A percentile compares a stretch with the other conserved stretches of the same genome.
Conservation (phyloP, 2,797 vertebrate species). For the Mus caroli region DNA sequence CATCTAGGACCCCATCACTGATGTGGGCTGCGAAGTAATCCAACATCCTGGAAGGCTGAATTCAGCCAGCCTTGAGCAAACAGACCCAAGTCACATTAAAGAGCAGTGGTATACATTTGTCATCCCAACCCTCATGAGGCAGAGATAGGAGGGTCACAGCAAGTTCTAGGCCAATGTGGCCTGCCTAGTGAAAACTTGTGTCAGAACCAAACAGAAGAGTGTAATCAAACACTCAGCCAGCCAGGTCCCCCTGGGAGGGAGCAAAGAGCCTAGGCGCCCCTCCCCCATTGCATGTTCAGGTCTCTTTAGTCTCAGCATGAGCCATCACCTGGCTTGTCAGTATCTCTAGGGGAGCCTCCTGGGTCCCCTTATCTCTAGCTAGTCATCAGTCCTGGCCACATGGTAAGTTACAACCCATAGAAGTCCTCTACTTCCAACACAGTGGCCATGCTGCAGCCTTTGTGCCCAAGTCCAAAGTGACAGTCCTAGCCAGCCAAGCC, state of each 20-base stretch:
- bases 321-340: not conserved
- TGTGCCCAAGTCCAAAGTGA: conserved; percentile 40
- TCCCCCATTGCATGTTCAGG: too few species aligned
- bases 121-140: not conserved
- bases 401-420: not conserved
- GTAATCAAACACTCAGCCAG: not conserved
- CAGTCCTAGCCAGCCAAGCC: not conserved
- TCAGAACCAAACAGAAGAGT: not conserved
- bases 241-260: not conserved
- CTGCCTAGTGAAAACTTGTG: not conserved
- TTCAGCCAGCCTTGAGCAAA: not conserved
- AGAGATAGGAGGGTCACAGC: not conserved
- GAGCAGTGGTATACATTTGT: not conserved
- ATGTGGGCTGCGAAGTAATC: not conserved
- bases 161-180: not conserved
- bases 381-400: not conserved
- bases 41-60: not conserved
- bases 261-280: fast-evolving
- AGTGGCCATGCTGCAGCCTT: not conserved
- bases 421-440: not conserved
- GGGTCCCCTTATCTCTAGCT: not conserved
- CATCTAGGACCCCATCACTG: not conserved
- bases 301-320: not conserved
- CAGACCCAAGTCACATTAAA: not conserved
- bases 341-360: not conserved